These are phyloP conservation scores for Umimayanthus chanpuru DNA, from an alignment of 92 coral and sea anemone genomes.

Conservation along the genomic window DNA sequence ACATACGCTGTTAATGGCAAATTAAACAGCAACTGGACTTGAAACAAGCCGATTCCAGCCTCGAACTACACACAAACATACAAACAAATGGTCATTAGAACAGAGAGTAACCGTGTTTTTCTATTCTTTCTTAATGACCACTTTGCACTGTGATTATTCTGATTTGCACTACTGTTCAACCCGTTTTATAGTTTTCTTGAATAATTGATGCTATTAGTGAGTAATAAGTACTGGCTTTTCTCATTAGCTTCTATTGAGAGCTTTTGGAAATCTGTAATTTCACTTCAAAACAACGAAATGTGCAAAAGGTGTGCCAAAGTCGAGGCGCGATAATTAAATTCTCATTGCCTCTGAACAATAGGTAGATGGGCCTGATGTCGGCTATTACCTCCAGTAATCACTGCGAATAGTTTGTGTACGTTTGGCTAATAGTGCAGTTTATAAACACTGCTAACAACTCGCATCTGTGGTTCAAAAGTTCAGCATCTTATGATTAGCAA, in stretches of 20 bases:
- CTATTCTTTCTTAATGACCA: constrained; percentile 34
- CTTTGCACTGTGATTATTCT: constrained; percentile 31
- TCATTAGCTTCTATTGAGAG: constrained; percentile 35
- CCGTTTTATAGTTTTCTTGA: constrained; percentile 39
- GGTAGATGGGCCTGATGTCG: background rate
- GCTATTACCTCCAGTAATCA: constrained; percentile 13
- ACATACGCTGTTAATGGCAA: constrained; percentile 30
- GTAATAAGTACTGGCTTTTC: constrained; percentile 38
- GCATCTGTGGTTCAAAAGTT: constrained; percentile 2
- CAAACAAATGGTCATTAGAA: constrained; percentile 44
- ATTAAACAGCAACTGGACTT: constrained; percentile 30
- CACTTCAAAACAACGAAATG: constrained; percentile 29
- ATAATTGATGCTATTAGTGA: constrained; percentile 43
- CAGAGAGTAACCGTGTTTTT: background rate
- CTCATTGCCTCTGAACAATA: constrained; percentile 15
- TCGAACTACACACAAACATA: background rate
- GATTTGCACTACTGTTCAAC: constrained; percentile 33
- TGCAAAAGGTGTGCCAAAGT: constrained; percentile 26
- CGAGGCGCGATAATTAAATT: constrained; percentile 31
- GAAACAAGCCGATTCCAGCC: constrained; percentile 30
- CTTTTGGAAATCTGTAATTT: constrained; percentile 43
- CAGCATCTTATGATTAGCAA: background rate
- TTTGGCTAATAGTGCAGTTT: constrained; percentile 31
- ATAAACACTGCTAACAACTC: constrained; percentile 1
- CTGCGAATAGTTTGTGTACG: constrained; percentile 2